Base-by-base conservation (phyloP, 1,140 invertebrate species). In the Rhyzopertha dominica region DNA sequence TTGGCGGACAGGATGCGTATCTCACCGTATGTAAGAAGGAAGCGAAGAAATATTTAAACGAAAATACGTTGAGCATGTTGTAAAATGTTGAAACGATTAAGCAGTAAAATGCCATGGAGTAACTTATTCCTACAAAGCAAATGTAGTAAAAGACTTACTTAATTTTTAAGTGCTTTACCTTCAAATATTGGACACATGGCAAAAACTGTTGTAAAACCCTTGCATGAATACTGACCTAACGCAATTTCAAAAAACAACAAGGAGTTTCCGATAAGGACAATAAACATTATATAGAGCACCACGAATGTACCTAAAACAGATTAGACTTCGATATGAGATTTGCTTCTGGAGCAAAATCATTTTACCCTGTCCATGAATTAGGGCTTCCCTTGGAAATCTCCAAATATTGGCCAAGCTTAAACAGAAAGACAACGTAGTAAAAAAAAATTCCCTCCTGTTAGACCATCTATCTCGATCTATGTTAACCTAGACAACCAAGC, bases 221-320 rank as follows among this genome's bases (percentile, higher is more conserved):
- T 34, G 12, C 18, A 16, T 14, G 32, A 42, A 35, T 34, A 47
- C 31, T 47, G 45, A 5, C 45, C 32, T 16, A 47, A 26, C 19
- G 37, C 24, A 19, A 47, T 19, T 29, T 47, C 45, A 36, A 47
- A 47, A 25, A 47, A 39, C 28, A 47, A 22, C n/a, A 47, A 19
- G 18, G 23, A 24, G 12, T 19, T 39, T 24, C 45, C 37, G 14
- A 47, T 32, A 9, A 34, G 23, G n/a, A 31, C n/a, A 17, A 23
- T 47, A 26, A 41, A 34, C 4, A 35, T 0, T 26, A 47, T 35
- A 31, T 47, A 47, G n/a, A 42, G 25, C 23, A 26, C 35, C 12
- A 47, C 25, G 28, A 41, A 47, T 10, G 45, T 30, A 13, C 28
- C 45, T 47, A 12, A 35, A 47, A 47, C 14, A 18, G 23, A 26